Evolutionary conservation across 2,113 vertebrate genomes (phyloP), one percentile per base, ranked within the genome.

Genomic region (Saguinus imperator): DNA sequence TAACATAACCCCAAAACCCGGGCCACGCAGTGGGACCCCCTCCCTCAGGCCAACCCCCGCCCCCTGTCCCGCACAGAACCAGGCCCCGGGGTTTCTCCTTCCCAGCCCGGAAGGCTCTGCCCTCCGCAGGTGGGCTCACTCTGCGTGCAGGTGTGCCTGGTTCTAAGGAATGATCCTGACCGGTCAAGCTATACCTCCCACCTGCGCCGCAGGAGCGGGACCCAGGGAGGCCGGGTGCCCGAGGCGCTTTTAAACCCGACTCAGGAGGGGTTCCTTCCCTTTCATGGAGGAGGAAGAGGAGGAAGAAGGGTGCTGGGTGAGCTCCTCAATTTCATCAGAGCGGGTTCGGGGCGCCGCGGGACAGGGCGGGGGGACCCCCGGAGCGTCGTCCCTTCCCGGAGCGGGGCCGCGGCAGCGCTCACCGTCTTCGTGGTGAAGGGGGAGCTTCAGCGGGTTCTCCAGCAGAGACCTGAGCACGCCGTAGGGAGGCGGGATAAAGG

Each of bases 391-490:
- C 91, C 90, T 89, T 83, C 92, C 96, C 91, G 55, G 64, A 87
- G 83, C 80, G 10, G 95, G 87, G 58, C 83, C 92, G 20, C 70
- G 27, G 97, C 82, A 88, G 93, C 93, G 97, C 98, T 99, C 99
- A 99, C 99, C 99, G 98, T 99, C 99, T 91, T 99, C 99, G 32
- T 99, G 99, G 70, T 99, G 99, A 95, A 99, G 99, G 58, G 99
- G 99, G 97, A 99, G 99, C 98, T 99, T 99, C 94, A 99, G 99
- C 16, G 99, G 99, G 93, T 99, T 99, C 96, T 99, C 99, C 99
- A 99, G 99, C 96, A 99, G 98, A 72, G 99, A 99, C 97, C 99
- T 99, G 92, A 99, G 99, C 70, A 99, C 99, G 93, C 99, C 99
- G 97, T 99, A 99, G 68, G 99, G 99, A 98, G 99, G 99, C 97